phyloP scores from a whole-genome alignment of 2,113 vertebrate genomes.

The Mixornis gularis region DNA sequence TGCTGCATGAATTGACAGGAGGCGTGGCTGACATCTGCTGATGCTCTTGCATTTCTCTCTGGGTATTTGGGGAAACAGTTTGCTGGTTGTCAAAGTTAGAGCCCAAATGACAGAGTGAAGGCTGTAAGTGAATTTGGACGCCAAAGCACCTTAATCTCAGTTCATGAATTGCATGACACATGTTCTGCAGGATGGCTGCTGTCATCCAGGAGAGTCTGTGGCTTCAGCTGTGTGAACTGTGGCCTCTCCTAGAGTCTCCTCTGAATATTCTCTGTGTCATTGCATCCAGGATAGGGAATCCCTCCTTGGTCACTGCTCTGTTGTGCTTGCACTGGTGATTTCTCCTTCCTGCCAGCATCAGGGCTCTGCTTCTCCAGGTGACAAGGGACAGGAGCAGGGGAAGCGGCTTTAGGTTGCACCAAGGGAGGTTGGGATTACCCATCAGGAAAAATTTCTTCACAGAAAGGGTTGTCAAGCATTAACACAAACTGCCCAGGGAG shows the following conservation, averaged over 20 bases:
- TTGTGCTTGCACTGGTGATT: background rate
- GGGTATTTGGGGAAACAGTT: background rate
- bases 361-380: background rate
- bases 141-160: accelerated
- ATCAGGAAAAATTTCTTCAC: accelerated
- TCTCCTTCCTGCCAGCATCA: background rate
- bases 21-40: background rate
- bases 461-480: accelerated
- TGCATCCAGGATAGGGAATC: too few species aligned
- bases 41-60: background rate
- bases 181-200: background rate
- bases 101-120: background rate
- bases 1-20: slow-evolving; percentile 16
- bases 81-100: background rate
- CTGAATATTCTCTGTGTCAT: accelerated
- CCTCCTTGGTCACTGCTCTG: background rate
- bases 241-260: background rate
- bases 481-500: accelerated
- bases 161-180: accelerated
- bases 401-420: accelerated
- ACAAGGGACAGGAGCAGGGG: background rate
- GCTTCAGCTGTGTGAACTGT: background rate
- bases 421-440: accelerated
- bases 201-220: background rate
- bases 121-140: background rate